Percentiles rank a stretch among this genome's conserved stretches.
These are phyloP conservation scores for Fukomys damarensis DNA, from an alignment of 2,113 vertebrate genomes.

Conservation along the genomic window DNA sequence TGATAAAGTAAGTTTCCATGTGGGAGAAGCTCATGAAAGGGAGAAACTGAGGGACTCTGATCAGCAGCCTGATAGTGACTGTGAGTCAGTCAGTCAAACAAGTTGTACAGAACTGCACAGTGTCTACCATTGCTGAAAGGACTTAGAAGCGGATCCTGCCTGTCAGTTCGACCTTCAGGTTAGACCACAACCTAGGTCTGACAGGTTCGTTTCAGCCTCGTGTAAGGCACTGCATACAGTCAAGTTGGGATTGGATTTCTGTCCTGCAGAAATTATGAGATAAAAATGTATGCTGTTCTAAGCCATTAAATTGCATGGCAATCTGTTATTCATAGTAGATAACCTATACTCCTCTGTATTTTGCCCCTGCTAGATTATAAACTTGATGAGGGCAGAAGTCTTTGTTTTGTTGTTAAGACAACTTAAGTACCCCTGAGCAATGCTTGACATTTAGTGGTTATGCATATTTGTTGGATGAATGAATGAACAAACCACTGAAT, in stretches of 20 bases:
- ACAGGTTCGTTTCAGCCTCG: not conserved
- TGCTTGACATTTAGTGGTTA: not conserved
- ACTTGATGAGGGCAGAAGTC: not conserved
- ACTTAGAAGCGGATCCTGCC: not conserved
- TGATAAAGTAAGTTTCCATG: not conserved
- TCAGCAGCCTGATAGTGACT: not conserved
- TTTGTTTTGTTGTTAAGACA: not conserved
- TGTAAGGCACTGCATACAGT: not conserved
- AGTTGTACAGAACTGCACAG: too few species aligned
- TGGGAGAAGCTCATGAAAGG: not conserved
- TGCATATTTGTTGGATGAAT: not conserved
- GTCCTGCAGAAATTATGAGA: not conserved
- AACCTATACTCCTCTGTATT: not conserved
- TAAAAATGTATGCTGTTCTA: not conserved
- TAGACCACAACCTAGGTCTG: not conserved
- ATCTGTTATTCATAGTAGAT: not conserved
- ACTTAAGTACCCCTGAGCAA: not conserved
- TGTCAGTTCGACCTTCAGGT: not conserved
- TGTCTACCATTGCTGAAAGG: not conserved
- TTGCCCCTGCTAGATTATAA: not conserved
- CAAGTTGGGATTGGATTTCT: not conserved
- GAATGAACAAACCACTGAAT: not conserved
- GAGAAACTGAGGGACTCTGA: not conserved
- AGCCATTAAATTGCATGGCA: not conserved
- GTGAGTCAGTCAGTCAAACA: not conserved